Percentiles rank a stretch among this genome's conserved stretches.
Evolutionary conservation across 1,140 invertebrate genomes (phyloP).

Genomic region (Pseudomyrmex cubaensis): DNA sequence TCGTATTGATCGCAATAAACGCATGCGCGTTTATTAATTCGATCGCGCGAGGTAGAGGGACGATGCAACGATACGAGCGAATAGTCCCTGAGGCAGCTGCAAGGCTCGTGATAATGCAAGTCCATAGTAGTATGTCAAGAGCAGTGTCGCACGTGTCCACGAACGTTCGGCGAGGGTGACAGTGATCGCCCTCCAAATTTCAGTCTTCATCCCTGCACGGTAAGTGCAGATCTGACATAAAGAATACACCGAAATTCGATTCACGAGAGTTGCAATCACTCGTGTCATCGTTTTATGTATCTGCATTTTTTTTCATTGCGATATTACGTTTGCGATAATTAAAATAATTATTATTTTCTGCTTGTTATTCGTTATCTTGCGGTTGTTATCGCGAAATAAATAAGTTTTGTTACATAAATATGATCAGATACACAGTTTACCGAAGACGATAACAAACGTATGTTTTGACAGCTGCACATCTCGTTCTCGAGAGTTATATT

Average conservation of each 20-base stretch:
- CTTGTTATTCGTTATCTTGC: no score
- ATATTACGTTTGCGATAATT: no score
- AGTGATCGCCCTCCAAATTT: conserved; percentile 1
- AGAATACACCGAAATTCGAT: not conserved
- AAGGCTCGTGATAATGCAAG: conserved; percentile 34
- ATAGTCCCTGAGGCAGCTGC: conserved; percentile 52
- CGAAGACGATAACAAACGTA: no score
- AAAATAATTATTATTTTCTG: no score
- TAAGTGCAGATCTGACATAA: conserved; percentile 13
- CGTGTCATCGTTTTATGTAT: not conserved
- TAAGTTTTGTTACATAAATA: no score
- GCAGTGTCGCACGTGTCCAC: conserved; percentile 60
- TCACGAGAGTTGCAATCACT: not conserved
- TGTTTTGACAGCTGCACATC: no score
- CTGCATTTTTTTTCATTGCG: not conserved
- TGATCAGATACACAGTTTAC: no score
- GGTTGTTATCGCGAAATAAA: no score
- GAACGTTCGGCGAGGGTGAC: conserved; percentile 31
- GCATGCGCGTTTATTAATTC: conserved; percentile 70
- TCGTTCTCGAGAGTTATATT: no score
- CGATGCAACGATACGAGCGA: conserved; percentile 44
- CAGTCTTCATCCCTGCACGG: conserved; percentile 42
- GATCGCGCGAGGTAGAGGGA: conserved; percentile 61
- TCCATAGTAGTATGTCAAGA: conserved; percentile 55
- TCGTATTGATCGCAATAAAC: conserved; percentile 69